A percentile compares a stretch with the other conserved stretches of the same genome.
Conservation (phyloP, 2,888 invertebrate species). For the Drosophila planitibia region DNA sequence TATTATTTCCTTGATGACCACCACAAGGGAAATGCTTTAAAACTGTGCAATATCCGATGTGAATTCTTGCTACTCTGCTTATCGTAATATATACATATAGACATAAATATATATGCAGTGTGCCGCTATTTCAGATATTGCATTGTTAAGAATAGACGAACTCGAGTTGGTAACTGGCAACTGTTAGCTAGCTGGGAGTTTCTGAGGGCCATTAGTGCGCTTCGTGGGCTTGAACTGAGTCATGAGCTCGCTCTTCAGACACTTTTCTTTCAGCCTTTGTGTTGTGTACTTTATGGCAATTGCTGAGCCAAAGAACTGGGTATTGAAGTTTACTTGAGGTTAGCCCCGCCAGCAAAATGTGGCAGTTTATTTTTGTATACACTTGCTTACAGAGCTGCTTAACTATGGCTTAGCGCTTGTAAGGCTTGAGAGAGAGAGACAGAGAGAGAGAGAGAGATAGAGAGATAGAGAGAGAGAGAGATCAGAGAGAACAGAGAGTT, state of each 20-base stretch:
- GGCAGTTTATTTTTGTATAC: constrained; percentile 20
- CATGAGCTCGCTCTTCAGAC: constrained; percentile 58
- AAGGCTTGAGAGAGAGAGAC: background rate
- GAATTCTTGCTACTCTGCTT: constrained; percentile 39
- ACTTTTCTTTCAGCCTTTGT: constrained; percentile 53
- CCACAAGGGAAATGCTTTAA: constrained; percentile 49
- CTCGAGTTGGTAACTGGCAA: constrained; percentile 21
- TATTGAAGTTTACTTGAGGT: constrained; percentile 61
- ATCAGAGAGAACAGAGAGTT: background rate
- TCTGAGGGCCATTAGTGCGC: constrained; percentile 41
- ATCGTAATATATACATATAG: constrained; percentile 34
- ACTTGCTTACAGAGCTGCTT: background rate
- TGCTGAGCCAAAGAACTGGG: constrained; percentile 44
- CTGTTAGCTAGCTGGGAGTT: constrained; percentile 3
- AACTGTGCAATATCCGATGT: constrained; percentile 61
- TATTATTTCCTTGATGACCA: constrained; percentile 32
- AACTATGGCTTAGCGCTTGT: constrained; percentile 6
- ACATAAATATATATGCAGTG: constrained; percentile 15
- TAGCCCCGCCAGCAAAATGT: constrained; percentile 46
- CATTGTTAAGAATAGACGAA: constrained; percentile 46
- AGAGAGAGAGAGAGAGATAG: background rate
- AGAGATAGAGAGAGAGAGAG: background rate
- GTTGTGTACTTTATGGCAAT: constrained; percentile 48
- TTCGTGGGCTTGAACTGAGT: constrained; percentile 48
- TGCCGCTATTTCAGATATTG: constrained; percentile 37